Evolutionary conservation across 2,797 vertebrate genomes (phyloP), one percentile per base, ranked within the genome.

Genomic region (Knipowitschia caucasica): DNA sequence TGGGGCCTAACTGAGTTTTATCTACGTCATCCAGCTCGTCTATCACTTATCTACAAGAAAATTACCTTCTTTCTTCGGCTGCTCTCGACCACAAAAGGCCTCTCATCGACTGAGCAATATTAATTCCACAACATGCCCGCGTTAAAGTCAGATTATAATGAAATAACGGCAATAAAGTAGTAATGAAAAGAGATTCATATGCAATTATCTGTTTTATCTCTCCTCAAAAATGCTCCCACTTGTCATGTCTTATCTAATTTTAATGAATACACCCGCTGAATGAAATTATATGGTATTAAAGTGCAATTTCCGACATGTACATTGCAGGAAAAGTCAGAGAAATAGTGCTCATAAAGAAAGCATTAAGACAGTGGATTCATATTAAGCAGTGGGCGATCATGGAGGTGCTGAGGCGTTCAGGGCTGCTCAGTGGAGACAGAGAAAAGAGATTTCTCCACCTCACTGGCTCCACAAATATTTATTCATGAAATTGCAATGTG

Each of bases 401-500:
- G 65, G 68, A 72, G 69, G 69, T 74, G 69, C 45, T 67, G 63
- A 81, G 80, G 76, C 66, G 73, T 82, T 70, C 40, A 38, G 63
- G 59, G 45, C 55, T 64, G 58, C 77, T 83, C 63, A 66, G 84
- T 83, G 74, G 67, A 62, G 69, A 80, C 69, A 62, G 72, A 75
- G 81, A 80, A 51, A 18, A 70, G 69, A 74, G 58, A 69, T 80
- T 72, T 79, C 75, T 78, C 63, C 69, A 69, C 80, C 67, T n/a
- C n/a, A n/a, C n/a, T 69, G 50, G 67, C 65, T 82, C 78, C 72
- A 69, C 77, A 74, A 75, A 79, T 77, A 73, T 86, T 85, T 87
- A 75, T 81, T 71, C 77, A 58, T 77, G 78, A 81, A 80, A 84
- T 75, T 81, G 78, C 71, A 76, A 64, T 74, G 65, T 76, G 79